Base-by-base conservation (phyloP, 2,113 vertebrate genomes). In the Accipiter virgatus region DNA sequence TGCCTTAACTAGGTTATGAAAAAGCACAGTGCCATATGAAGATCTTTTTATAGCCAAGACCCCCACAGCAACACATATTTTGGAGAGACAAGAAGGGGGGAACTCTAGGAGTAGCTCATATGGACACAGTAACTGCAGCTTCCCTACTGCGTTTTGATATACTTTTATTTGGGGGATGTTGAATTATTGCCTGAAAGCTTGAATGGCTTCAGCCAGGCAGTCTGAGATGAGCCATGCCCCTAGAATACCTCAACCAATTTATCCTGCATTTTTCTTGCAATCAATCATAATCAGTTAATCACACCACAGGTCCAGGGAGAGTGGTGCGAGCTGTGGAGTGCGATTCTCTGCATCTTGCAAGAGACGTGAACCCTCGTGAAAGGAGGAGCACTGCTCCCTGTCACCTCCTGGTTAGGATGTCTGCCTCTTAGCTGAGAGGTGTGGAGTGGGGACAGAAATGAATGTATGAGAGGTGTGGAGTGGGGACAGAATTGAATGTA, bases 81-180 rank as follows among this genome's bases (percentile, higher is more conserved):
- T 59, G 43, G n/a, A 61, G 61, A 52, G 6, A 52, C 11, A 81
- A 63, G 31, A 23, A 47, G 55, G 16, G 20, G 27, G 7, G 13
- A 87, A 56, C 40, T 82, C 66, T 36, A 85, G 34, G 52, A 75
- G n/a, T 7, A 58, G 10, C 14, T 74, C 56, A 13, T 23, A 16
- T 3, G 21, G 3, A 0, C 38, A 25, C 5, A 58, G 10, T 20
- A 63, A 12, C 11, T 15, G 1, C 16, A 61, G 36, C 9, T 95
- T 67, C 47, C 20, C 4, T 52, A 7, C 13, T 47, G 29, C 0
- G 0, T 20, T n/a, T 26, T 40, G 20, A 36, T 23, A 2, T 10
- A 25, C 25, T 71, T 86, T 42, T 67, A 43, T 40, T 81, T 63
- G 14, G 47, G 10, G 13, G 61, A 20, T 14, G 85, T 13, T 81